phyloP scores from a whole-genome alignment of 2,113 vertebrate species.

The Butastur rufipennis region DNA sequence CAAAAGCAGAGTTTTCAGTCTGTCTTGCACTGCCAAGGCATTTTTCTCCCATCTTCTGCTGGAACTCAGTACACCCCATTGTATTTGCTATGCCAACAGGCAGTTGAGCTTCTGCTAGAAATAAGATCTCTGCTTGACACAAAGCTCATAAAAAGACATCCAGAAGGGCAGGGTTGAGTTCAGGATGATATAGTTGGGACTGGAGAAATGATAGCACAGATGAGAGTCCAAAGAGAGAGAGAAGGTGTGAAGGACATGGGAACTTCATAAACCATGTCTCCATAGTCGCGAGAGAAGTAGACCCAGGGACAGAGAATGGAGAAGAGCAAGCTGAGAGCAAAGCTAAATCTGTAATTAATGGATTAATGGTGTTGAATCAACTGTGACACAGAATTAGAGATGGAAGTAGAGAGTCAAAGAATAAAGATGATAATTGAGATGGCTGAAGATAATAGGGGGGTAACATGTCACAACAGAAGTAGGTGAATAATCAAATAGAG shows the following conservation, averaged over 20 bases:
- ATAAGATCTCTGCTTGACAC: not conserved
- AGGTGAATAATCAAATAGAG: not conserved
- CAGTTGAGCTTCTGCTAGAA: not conserved
- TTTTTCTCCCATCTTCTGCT: not conserved
- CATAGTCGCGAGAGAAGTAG: rapidly evolving
- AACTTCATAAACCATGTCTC: not conserved
- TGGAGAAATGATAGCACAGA: not conserved
- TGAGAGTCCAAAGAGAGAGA: not conserved
- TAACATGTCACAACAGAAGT: not conserved
- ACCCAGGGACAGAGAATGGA: not conserved
- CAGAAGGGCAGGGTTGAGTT: not conserved
- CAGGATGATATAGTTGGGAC: not conserved
- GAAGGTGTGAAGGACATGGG: not conserved
- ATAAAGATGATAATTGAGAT: not conserved
- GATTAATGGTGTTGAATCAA: not conserved
- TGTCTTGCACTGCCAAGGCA: not conserved
- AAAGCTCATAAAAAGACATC: not conserved
- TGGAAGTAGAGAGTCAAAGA: not conserved
- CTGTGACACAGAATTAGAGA: not conserved
- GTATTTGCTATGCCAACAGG: not conserved
- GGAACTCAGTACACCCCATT: not conserved
- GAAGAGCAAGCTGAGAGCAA: not conserved
- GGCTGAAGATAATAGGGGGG: not conserved
- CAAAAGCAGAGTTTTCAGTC: not conserved
- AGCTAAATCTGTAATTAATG: not conserved